phyloP scores from a whole-genome alignment of 1,140 invertebrate species.

The Diachasmimorpha longicaudata region DNA sequence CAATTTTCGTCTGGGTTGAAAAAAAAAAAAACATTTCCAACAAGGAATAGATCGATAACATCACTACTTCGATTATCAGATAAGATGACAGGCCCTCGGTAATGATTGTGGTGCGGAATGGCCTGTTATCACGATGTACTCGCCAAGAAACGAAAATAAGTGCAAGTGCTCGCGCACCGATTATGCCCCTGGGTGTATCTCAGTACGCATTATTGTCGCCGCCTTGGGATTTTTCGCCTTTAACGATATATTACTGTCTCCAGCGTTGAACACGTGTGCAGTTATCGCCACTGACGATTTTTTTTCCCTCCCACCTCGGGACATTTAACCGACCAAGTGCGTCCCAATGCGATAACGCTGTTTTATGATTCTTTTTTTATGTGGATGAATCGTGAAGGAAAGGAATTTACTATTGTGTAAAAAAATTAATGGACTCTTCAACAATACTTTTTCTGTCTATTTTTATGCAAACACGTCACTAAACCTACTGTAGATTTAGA shows the following conservation, averaged over 20 bases:
- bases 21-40: not conserved
- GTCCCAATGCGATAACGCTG: not conserved
- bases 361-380: not conserved
- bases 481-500: no score
- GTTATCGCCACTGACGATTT: not conserved
- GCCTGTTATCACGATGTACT: not conserved
- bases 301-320: not conserved
- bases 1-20: not conserved
- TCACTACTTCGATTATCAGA: not conserved
- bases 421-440: no score
- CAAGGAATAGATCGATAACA: not conserved
- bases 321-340: not conserved
- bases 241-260: slow-evolving; percentile 2
- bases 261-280: not conserved
- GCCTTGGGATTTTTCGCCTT: not conserved
- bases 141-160: not conserved
- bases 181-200: not conserved
- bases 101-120: not conserved
- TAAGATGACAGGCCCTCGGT: not conserved
- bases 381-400: not conserved
- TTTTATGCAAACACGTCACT: no score
- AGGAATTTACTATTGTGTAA: not conserved
- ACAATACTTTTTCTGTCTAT: no score
- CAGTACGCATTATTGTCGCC: not conserved
- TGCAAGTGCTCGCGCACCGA: not conserved